Base-by-base conservation (phyloP, 2,113 vertebrate species). In the Martes martes region DNA sequence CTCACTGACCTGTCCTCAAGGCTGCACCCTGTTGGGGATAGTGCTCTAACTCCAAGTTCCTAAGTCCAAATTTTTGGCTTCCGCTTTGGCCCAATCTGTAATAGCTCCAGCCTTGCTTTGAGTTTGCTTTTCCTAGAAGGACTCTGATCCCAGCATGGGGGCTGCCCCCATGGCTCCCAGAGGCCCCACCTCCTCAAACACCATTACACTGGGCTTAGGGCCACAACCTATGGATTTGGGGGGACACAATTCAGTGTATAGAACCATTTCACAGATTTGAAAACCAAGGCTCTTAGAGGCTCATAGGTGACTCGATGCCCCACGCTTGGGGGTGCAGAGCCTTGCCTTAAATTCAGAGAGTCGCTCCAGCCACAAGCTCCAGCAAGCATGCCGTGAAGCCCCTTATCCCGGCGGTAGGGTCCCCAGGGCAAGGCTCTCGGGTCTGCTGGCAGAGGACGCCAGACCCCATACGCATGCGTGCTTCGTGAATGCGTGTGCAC, bases 391-490 rank as follows among this genome's bases (percentile, higher is more conserved):
- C 14, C 0, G 0, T 0, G 39, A 65, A 39, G 11, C 9, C 6
- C 14, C 45, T 45, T 24, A 10, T 18, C 47, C 45, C 10, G 2
- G 23, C 11, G 4, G 6, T 1, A 2, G 78, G 42, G 1, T 23
- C 39, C 31, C 11, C 9, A 36, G 42, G 9, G 19, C 16, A 92
- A 55, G 47, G 1, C 6, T 21, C 5, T 42, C 24, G 57, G 55
- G 2, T 57, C 14, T 36, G 21, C 52, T 36, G 50, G 24, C 5
- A 1, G 65, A 39, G 24, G 4, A 2, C 1, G 0, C 31, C 65
- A 71, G 36, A 1, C 10, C 26, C 26, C 19, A 16, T 0, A 6
- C 2, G 0, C 0, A 9, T 21, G 26, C 15, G 0, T n/a, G 11
- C 3, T 11, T 39, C 13, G 0, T 6, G 15, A 4, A 4, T 11